Conservation (phyloP, 2,888 invertebrate species). For the Meliscaeva auricollis region DNA sequence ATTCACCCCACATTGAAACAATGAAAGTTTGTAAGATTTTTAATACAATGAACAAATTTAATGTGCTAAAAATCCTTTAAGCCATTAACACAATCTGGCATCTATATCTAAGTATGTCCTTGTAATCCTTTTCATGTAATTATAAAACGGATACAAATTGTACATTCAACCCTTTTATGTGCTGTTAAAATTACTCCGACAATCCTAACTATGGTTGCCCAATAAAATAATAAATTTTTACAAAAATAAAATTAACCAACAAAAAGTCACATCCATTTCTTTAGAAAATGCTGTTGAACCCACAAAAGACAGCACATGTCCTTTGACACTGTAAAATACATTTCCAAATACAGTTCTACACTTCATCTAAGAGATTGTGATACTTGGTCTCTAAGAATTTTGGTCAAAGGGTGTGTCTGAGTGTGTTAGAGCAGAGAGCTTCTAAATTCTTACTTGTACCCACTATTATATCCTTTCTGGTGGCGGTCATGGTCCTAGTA, state of each 20-base stretch:
- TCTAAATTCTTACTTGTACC: conserved; percentile 41
- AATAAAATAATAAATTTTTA: conserved; percentile 36
- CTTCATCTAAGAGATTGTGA: conserved; percentile 1
- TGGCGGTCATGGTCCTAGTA: conserved; percentile 52
- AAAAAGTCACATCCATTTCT: conserved; percentile 6
- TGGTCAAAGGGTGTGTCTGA: conserved; percentile 13
- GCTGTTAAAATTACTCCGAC: conserved; percentile 17
- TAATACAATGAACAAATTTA: not conserved
- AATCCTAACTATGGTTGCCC: conserved; percentile 18
- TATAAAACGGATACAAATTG: conserved; percentile 29
- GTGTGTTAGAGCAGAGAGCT: conserved; percentile 30
- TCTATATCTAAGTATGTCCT: not conserved
- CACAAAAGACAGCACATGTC: conserved; percentile 4
- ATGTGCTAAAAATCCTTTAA: not conserved
- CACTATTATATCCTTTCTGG: conserved; percentile 14
- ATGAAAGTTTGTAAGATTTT: not conserved
- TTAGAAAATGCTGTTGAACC: not conserved
- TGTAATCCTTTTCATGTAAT: conserved; percentile 20
- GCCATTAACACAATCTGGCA: not conserved
- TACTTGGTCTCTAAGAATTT: conserved; percentile 4
- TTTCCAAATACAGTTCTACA: conserved; percentile 30
- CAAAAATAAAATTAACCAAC: conserved; percentile 27
- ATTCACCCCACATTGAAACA: not conserved
- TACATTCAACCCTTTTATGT: conserved; percentile 48
- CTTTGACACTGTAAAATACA: conserved; percentile 39